Percentiles rank a stretch among this genome's conserved stretches.
Evolutionary conservation across 2,888 invertebrate species (phyloP).

Genomic region (Eumacrocentrus americanus): DNA sequence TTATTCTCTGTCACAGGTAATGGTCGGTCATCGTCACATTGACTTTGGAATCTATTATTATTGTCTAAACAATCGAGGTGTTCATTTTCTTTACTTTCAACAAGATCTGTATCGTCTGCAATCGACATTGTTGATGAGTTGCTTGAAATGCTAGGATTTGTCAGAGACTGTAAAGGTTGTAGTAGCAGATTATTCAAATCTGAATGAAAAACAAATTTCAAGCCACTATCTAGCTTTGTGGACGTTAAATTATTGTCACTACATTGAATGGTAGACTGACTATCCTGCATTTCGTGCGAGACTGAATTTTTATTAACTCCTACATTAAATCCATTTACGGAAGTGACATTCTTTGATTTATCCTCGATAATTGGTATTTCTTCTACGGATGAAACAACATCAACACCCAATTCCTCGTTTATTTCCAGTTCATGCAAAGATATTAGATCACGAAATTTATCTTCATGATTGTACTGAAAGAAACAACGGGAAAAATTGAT

Average conservation of each 20-base stretch:
- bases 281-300: background rate
- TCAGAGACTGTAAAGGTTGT: constrained; percentile 30
- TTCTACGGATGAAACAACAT: constrained; percentile 23
- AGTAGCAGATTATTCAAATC: constrained; percentile 35
- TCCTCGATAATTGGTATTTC: constrained; percentile 10
- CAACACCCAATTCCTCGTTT: constrained; percentile 35
- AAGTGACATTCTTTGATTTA: background rate
- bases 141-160: constrained; percentile 6
- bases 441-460: constrained; percentile 39
- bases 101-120: constrained; percentile 1
- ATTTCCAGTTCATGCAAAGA: constrained; percentile 37
- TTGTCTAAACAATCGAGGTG: constrained; percentile 4
- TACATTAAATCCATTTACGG: background rate
- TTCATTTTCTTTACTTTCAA: constrained; percentile 15
- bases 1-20: background rate
- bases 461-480: constrained; percentile 43
- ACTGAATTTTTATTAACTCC: constrained; percentile 2
- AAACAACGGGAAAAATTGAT: constrained; percentile 5
- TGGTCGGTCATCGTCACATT: constrained; percentile 28
- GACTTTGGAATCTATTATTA: constrained; percentile 23
- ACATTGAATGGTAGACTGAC: constrained; percentile 14
- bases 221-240: constrained; percentile 5
- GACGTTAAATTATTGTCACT: background rate
- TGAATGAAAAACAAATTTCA: constrained; percentile 32
- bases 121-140: background rate